These are phyloP conservation scores for Drosophila mimica DNA, from an alignment of 2,888 invertebrate genomes.

Conservation along the genomic window DNA sequence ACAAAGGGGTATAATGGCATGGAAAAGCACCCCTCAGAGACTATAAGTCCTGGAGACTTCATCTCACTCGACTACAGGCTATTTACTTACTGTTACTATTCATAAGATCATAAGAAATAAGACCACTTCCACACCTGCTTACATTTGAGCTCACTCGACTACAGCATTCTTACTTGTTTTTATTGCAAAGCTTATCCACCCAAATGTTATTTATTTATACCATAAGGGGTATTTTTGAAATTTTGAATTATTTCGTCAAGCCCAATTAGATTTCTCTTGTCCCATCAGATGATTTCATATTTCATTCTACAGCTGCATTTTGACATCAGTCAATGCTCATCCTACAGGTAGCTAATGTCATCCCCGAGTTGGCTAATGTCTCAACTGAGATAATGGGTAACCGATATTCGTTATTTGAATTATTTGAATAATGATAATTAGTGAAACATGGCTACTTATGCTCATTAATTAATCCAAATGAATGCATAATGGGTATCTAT, in stretches of 20 bases:
- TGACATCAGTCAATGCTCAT: not conserved
- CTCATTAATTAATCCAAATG: not conserved
- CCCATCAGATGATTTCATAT: not conserved
- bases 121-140: not conserved
- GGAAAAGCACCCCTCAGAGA: not conserved
- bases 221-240: not conserved
- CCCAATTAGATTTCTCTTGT: not conserved
- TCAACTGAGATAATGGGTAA: not conserved
- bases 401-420: not conserved
- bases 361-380: not conserved
- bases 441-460: not conserved
- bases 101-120: not conserved
- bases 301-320: not conserved
- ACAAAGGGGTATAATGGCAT: not conserved
- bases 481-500: not conserved
- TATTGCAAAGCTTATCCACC: conserved; percentile 8
- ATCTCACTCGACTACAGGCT: not conserved
- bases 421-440: no score
- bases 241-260: not conserved
- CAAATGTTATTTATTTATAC: not conserved
- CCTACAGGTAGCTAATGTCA: not conserved
- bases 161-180: not conserved
- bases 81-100: not conserved
- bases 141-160: not conserved
- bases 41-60: not conserved